Evolutionary conservation across 2,797 vertebrate species (phyloP).

Genomic region (Tauraco hartlaubi): DNA sequence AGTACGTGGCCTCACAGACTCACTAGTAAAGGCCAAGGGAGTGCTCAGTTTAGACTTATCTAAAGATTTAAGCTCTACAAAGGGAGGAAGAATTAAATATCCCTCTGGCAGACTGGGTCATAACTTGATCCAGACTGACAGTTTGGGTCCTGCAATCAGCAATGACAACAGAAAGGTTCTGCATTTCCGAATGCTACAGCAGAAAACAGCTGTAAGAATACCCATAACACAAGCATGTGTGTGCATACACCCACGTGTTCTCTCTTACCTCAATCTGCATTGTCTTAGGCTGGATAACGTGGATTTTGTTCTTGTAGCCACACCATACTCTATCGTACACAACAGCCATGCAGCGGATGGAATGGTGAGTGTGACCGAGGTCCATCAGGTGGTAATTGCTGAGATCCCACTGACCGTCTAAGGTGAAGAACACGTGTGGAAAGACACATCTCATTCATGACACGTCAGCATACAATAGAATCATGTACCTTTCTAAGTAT

Average conservation of each 20-base stretch:
- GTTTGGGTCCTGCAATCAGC: neutral
- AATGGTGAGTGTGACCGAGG: slow-evolving; percentile 95
- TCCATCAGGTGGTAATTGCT: slow-evolving; percentile 99
- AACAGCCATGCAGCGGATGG: slow-evolving; percentile 98
- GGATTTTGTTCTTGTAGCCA: slow-evolving; percentile 98
- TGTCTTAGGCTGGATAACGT: slow-evolving; percentile 97
- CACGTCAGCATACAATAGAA: neutral
- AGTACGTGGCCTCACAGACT: neutral
- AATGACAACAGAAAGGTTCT: neutral
- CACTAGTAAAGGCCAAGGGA: neutral
- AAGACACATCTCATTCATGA: neutral
- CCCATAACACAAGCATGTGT: neutral
- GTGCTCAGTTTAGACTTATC: neutral
- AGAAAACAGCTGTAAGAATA: neutral
- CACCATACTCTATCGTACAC: slow-evolving; percentile 97
- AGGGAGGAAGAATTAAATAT: neutral
- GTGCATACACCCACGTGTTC: fast-evolving
- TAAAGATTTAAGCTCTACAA: neutral
- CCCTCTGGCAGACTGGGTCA: neutral
- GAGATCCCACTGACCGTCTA: slow-evolving; percentile 96
- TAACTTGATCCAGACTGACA: neutral
- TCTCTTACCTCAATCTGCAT: slow-evolving; percentile 94
- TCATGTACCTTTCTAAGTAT: neutral
- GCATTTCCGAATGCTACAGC: neutral
- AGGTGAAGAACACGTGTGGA: neutral